Evolutionary conservation across 92 coral and sea anemone genomes (phyloP).

Genomic region (Siderastrea radians): DNA sequence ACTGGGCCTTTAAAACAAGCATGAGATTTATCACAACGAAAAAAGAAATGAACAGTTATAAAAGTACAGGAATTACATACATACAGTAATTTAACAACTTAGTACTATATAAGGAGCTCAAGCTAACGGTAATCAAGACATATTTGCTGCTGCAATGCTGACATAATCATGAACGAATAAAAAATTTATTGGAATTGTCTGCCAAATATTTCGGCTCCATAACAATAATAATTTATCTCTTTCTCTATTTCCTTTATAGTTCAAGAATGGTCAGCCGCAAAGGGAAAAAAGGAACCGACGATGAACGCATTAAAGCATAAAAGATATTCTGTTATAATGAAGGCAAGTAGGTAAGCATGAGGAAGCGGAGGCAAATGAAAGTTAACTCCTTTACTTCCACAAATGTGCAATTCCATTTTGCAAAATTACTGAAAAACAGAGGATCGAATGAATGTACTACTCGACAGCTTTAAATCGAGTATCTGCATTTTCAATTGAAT

Average conservation of each 20-base stretch:
- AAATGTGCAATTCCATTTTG: background rate
- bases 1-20: constrained; percentile 50
- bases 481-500: too few relatives aligned
- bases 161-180: constrained; percentile 57
- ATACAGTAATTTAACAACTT: background rate
- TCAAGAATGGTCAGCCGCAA: constrained; percentile 51
- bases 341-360: background rate
- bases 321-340: background rate
- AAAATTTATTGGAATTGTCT: constrained; percentile 48
- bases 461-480: too few relatives aligned
- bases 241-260: constrained; percentile 32
- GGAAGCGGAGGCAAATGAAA: background rate
- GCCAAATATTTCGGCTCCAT: constrained; percentile 53
- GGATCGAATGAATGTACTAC: background rate
- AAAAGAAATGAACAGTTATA: constrained; percentile 31
- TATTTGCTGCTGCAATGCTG: constrained; percentile 36
- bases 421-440: background rate
- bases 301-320: background rate
- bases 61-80: constrained; percentile 44
- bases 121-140: constrained; percentile 11
- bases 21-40: constrained; percentile 22
- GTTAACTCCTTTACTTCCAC: background rate
- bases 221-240: constrained; percentile 57
- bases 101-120: background rate
- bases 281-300: constrained; percentile 1